Evolutionary conservation across 2,888 invertebrate genomes (phyloP).

Genomic region (Octonoba sinensis): DNA sequence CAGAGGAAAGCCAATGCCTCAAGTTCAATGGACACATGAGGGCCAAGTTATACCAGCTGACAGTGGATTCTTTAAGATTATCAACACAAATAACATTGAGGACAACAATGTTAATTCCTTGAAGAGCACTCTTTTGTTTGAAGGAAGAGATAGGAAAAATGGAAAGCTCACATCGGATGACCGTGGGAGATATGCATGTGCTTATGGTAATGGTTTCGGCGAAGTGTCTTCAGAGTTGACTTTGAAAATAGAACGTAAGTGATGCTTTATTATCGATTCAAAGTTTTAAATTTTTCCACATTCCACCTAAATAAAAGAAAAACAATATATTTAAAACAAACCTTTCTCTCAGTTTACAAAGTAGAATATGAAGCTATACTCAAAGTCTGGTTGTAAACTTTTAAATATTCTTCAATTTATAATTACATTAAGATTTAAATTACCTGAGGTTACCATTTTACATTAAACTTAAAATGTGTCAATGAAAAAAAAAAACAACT

Average conservation of each 20-base stretch:
- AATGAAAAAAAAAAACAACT: no score
- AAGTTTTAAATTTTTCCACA: neutral
- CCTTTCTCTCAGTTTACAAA: no score
- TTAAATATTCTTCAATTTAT: no score
- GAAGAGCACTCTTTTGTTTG: slow-evolving; percentile 85
- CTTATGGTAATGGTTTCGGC: slow-evolving; percentile 90
- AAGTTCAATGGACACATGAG: slow-evolving; percentile 86
- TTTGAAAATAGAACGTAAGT: slow-evolving; percentile 82
- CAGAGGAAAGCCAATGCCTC: slow-evolving; percentile 88
- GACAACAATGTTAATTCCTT: slow-evolving; percentile 85
- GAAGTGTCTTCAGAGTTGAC: slow-evolving; percentile 87
- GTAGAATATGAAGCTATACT: no score
- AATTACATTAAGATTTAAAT: no score
- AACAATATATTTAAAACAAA: neutral
- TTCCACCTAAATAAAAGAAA: neutral
- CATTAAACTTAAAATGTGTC: no score
- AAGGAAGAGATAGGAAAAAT: slow-evolving; percentile 78
- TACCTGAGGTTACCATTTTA: no score
- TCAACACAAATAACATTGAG: slow-evolving; percentile 80
- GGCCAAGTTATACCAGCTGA: slow-evolving; percentile 65
- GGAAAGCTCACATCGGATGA: slow-evolving; percentile 76
- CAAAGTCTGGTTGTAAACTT: no score
- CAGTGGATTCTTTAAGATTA: slow-evolving; percentile 81
- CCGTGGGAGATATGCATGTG: slow-evolving; percentile 87
- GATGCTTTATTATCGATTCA: neutral